Evolutionary conservation across 2,797 vertebrate genomes (phyloP).

Genomic region (Gymnothorax reevesii): DNA sequence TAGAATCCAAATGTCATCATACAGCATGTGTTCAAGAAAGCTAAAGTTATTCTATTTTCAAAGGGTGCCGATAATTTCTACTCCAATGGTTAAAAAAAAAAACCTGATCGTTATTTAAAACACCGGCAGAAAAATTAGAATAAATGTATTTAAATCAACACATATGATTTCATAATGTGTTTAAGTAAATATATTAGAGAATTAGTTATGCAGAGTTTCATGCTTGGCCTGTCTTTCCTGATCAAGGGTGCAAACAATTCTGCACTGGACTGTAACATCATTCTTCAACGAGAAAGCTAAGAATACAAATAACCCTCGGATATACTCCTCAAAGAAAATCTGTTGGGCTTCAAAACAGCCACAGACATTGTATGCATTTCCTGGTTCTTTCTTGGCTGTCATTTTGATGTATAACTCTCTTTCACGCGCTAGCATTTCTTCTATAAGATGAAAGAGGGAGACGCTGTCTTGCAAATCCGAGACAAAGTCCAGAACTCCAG

Average conservation of each 20-base stretch:
- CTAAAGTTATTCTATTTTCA: too few species aligned
- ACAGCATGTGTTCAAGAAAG: too few species aligned
- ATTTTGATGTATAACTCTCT: conserved; percentile 19
- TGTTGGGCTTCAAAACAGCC: background rate
- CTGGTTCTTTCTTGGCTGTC: conserved; percentile 2
- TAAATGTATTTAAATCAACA: too few species aligned
- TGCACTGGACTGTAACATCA: background rate
- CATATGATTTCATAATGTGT: too few species aligned
- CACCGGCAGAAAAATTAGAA: too few species aligned
- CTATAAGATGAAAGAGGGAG: background rate
- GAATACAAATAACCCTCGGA: background rate
- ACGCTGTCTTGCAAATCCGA: background rate
- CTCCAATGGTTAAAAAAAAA: too few species aligned
- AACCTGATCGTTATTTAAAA: too few species aligned
- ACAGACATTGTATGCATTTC: background rate
- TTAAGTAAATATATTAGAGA: too few species aligned
- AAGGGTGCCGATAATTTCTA: too few species aligned
- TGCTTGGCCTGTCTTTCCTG: background rate
- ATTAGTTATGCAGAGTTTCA: too few species aligned
- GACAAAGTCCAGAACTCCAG: conserved; percentile 27
- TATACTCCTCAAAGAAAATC: background rate
- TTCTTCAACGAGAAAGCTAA: background rate
- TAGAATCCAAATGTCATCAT: too few species aligned
- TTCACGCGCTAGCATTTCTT: conserved; percentile 5
- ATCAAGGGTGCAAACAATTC: background rate